A percentile compares a stretch with the other conserved stretches of the same genome.
phyloP scores from a whole-genome alignment of 2,888 invertebrate species.

The Gastrophysa polygoni region DNA sequence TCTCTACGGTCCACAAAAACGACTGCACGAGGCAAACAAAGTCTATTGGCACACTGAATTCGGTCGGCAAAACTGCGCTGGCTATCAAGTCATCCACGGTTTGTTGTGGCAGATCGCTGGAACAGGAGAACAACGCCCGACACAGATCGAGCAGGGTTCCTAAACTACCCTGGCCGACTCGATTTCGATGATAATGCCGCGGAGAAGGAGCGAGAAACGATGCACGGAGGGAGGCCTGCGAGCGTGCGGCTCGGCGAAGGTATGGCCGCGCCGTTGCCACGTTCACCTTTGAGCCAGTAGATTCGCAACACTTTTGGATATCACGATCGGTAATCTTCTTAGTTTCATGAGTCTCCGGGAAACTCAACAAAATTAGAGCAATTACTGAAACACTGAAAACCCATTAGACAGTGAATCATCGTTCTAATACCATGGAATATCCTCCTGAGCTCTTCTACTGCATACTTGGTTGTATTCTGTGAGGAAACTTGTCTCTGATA shows the following conservation, averaged over 20 bases:
- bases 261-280: slow-evolving; percentile 23
- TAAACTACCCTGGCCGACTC: slow-evolving; percentile 50
- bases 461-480: background rate
- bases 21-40: slow-evolving; percentile 47
- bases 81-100: slow-evolving; percentile 30
- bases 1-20: slow-evolving; percentile 56
- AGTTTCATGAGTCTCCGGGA: too few relatives aligned
- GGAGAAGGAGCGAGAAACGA: slow-evolving; percentile 27
- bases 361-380: too few relatives aligned
- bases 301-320: background rate
- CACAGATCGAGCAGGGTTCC: slow-evolving; percentile 44
- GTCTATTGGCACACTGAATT: slow-evolving; percentile 30
- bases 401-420: too few relatives aligned
- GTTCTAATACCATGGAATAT: too few relatives aligned
- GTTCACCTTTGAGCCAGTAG: background rate
- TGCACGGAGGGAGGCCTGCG: slow-evolving; percentile 48
- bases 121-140: slow-evolving; percentile 50
- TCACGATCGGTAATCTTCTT: too few relatives aligned
- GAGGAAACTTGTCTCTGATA: background rate
- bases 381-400: too few relatives aligned
- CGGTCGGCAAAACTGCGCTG: slow-evolving; percentile 22
- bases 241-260: slow-evolving; percentile 33
- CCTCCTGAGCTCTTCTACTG: too few relatives aligned
- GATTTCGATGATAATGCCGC: slow-evolving; percentile 26
- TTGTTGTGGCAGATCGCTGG: slow-evolving; percentile 20